These are phyloP conservation scores for Erpornis zantholeuca DNA, from an alignment of 2,113 vertebrate genomes.

Conservation along the genomic window DNA sequence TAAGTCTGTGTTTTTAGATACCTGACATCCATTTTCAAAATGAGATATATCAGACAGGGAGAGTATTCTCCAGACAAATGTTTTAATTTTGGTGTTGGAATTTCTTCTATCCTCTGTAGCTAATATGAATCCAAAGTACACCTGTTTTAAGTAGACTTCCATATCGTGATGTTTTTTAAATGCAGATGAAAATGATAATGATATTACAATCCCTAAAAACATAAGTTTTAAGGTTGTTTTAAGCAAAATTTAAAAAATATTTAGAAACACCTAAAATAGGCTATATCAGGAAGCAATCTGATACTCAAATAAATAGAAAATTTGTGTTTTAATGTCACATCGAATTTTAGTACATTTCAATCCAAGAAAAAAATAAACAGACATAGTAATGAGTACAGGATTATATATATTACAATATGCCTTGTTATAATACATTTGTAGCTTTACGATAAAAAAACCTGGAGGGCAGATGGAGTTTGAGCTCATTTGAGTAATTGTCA, in stretches of 20 bases:
- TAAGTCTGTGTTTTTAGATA: neutral
- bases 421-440: constrained; percentile 90
- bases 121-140: constrained; percentile 31
- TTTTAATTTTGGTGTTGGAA: constrained; percentile 13
- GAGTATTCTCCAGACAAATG: constrained; percentile 27
- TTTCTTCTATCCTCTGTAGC: constrained; percentile 19
- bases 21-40: constrained; percentile 29
- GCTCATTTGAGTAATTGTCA: constrained; percentile 75
- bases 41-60: neutral
- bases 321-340: constrained; percentile 90
- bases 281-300: constrained; percentile 59
- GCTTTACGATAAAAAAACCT: constrained; percentile 84
- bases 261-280: constrained; percentile 10
- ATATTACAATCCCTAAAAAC: constrained; percentile 9
- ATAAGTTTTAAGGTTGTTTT: constrained; percentile 12
- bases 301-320: constrained; percentile 88
- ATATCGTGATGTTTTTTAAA: constrained; percentile 38
- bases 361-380: constrained; percentile 86
- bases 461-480: constrained; percentile 80
- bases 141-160: constrained; percentile 21
- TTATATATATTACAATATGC: constrained; percentile 94
- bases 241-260: constrained; percentile 43
- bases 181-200: constrained; percentile 4
- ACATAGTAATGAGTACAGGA: constrained; percentile 88
- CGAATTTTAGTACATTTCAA: constrained; percentile 91